Evolutionary conservation across 1,140 invertebrate genomes (phyloP), one percentile per base, ranked within the genome.

Genomic region (Apis florea): DNA sequence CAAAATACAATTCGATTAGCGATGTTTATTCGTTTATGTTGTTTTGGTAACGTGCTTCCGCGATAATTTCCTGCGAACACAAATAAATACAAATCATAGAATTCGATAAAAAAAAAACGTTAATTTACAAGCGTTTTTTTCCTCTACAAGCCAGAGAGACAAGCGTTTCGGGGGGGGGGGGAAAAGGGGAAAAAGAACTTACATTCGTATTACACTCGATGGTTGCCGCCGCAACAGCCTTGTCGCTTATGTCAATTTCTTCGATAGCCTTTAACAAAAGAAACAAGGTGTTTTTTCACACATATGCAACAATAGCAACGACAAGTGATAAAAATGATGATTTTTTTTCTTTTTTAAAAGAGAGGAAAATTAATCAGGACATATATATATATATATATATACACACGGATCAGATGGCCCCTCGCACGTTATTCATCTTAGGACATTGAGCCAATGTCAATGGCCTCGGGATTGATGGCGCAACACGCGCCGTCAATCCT

Each of bases 1-100:
- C 92, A 93, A 93, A 93, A 91, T 93, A 92, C 88, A 93, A 91
- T 93, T 92, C 90, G 89, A 77, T 91, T 92, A 91, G 86, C 83
- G 90, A 83, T 88, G 88, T 78, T 93, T 94, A 94, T 92, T 94
- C 93, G 83, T 92, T 93, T 79, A 92, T 83, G 82, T 90, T 90
- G 89, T 91, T 93, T 90, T 93, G 90, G 87, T 93, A 92, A 83
- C 89, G 88, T 80, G 92, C 92, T 67, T 94, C 93, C 74, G 90
- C 89, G 77, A 94, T 92, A 69, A 94, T 93, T 91, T 93, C 93
- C 93, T 94, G 88, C 40, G 91, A 92, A 72, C 58, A 61, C 31
- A 31, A 31, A 40, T 47, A 63, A 19, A 61, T n/a, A 12, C 19
- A 15, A n/a, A 49, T 49, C 24, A 68, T 11, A 68, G 11, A 31